Base-by-base conservation (phyloP, 2,888 invertebrate species). In the Coleophora flavipennella region DNA sequence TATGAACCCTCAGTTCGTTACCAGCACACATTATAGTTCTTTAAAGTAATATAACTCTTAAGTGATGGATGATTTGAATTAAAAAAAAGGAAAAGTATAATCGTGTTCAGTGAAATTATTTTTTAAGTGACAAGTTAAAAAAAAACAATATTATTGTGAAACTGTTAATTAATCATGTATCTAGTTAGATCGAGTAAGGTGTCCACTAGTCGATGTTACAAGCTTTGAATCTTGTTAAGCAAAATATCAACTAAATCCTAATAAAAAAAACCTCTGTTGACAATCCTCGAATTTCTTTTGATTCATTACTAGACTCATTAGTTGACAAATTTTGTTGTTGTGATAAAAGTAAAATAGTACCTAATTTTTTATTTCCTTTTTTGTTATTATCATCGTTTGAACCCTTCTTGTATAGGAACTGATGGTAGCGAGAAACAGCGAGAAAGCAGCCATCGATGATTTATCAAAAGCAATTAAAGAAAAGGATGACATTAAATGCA, bases 81-180 rank as follows among this genome's bases (percentile, higher is more conserved):
- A 73, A 69, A 67, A 54, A 67, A 67, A 62, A 61, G 59, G 63
- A 60, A 71, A 65, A 71, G 20, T 20, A 65, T 71, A 72, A 74
- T 74, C 76, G 83, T 83, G 80, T 84, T 83, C 81, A 79, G 71
- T 67, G 76, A 72, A 72, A 68, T 77, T 77, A 79, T 74, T 77
- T 79, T 73, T 77, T 79, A 81, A 79, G 79, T 76, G 77, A 63
- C 67, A 59, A 67, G 10, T 29, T 67, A 62, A 62, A 63, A 57
- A 59, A 53, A 57, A 59, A 59, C 64, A 70, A 69, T 67, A 74
- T 20, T 20, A 20, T 71, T 80, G 76, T 81, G 76, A 78, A 78
- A 79, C 78, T 77, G 76, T 78, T 83, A 79, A 77, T 74, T 71
- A 73, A 71, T 70, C 75, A 75, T 83, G 76, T 81, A 80, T 74